A percentile compares a stretch with the other conserved stretches of the same genome.
phyloP scores from a whole-genome alignment of 2,888 invertebrate genomes.

The Melieria crassipennis region DNA sequence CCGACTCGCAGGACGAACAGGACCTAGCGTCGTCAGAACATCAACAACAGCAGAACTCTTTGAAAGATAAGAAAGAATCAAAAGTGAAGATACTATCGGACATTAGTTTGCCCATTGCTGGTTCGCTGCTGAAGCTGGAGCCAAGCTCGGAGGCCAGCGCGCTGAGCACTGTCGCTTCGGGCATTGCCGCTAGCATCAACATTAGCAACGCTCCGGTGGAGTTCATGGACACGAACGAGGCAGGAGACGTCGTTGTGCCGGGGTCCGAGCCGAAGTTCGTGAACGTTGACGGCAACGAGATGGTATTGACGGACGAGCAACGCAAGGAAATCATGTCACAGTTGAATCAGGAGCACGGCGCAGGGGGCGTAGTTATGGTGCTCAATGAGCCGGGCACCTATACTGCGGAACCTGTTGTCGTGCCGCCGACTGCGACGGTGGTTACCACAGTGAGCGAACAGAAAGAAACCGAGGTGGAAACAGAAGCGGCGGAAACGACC shows the following conservation, averaged over 20 bases:
- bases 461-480: conserved; percentile 39
- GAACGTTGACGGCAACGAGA: conserved; percentile 66
- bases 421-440: background rate
- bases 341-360: conserved; percentile 62
- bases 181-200: conserved; percentile 70
- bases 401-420: conserved; percentile 1
- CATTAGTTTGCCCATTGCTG: conserved; percentile 60
- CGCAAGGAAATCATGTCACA: conserved; percentile 65
- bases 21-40: conserved; percentile 36
- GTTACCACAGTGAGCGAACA: conserved; percentile 23
- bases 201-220: conserved; percentile 65
- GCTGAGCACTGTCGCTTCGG: conserved; percentile 69
- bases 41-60: conserved; percentile 10
- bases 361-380: conserved; percentile 64
- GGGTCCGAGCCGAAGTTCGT: conserved; percentile 65
- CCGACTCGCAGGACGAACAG: conserved; percentile 46
- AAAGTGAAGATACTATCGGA: conserved; percentile 69
- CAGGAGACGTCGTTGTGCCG: background rate
- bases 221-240: conserved; percentile 56
- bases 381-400: conserved; percentile 56
- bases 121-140: conserved; percentile 48
- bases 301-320: conserved; percentile 64
- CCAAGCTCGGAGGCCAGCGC: conserved; percentile 69
- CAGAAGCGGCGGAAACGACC: conserved; percentile 18
- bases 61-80: conserved; percentile 42